Base-by-base conservation (phyloP, 2,888 invertebrate genomes). In the Lottia gigantea region DNA sequence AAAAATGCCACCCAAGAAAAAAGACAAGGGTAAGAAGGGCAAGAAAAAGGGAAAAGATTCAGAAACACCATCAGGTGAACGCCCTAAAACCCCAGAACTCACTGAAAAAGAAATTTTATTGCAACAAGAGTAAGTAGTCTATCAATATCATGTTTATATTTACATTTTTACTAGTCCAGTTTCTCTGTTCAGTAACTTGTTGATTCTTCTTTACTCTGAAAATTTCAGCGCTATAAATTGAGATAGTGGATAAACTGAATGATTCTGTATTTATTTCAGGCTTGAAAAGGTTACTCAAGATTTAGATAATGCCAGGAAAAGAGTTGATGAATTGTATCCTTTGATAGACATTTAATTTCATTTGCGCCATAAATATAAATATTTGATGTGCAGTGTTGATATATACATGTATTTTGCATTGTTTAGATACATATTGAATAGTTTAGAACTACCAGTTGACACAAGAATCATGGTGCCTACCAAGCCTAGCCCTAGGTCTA, bases 261-360 rank as follows among this genome's bases (percentile, higher is more conserved):
- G 2, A 40, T 40, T 15, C 70, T 65, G 26, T 66, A 49, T 72
- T 71, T 70, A 62, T 70, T 84, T 49, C 78, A 88, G 87, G 72
- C 77, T 87, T 62, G 82, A 81, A 46, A 79, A 85, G 68, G 80
- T 87, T 2, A 85, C 85, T 68, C 68, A 79, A 40, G 86, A 87
- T 67, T 76, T 87, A 8, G 86, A 86, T 26, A 76, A 76, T 73
- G 76, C 85, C 49, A 87, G 83, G 75, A 76, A 69, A 23, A 80
- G 77, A 78, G 86, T 87, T 47, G 82, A 83, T 71, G 85, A 87
- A 64, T 71, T 88, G 88, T 88, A 88, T 87, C 85, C 85, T 86
- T 85, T 72, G 40, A 23, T 66, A 46, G 25, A 55, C 63, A 23
- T 68, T 71, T 16, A 40, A 8, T 8, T 8, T 40, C 7, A 40